These are phyloP conservation scores for Orgyia antiqua DNA, from an alignment of 2,888 invertebrate genomes.

Conservation along the genomic window DNA sequence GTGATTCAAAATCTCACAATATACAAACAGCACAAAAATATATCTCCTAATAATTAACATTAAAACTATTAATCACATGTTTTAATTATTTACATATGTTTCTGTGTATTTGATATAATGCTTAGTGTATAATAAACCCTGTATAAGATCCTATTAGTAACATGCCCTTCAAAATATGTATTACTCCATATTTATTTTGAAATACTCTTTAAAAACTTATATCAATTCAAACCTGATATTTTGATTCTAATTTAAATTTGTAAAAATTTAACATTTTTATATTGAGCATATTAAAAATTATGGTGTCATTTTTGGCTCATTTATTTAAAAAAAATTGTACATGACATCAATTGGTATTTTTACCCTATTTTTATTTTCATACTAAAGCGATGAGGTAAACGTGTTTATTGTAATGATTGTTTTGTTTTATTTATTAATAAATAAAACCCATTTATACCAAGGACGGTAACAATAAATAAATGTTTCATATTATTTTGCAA, in stretches of 20 bases:
- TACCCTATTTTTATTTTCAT: too few species aligned
- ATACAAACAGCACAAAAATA: constrained; percentile 30
- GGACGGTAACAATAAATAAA: constrained; percentile 30
- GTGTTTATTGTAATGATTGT: constrained; percentile 7
- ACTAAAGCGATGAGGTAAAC: constrained; percentile 25
- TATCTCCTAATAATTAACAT: constrained; percentile 17
- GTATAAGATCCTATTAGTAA: constrained; percentile 36
- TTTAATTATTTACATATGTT: constrained; percentile 20
- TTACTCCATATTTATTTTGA: too few species aligned
- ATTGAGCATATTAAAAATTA: too few species aligned
- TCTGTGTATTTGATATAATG: constrained; percentile 20
- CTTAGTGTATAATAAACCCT: constrained; percentile 34
- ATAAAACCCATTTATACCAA: constrained; percentile 18
- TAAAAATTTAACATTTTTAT: too few species aligned
- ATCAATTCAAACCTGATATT: too few species aligned
- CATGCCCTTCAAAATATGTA: constrained; percentile 7
- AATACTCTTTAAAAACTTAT: too few species aligned
- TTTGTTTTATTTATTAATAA: constrained; percentile 9
- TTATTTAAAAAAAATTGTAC: too few species aligned
- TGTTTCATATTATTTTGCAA: not conserved
- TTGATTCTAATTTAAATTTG: too few species aligned
- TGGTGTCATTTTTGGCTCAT: too few species aligned
- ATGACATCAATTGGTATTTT: too few species aligned
- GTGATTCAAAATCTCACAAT: constrained; percentile 16
- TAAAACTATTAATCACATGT: constrained; percentile 12